Base-by-base conservation (phyloP, 1,140 invertebrate genomes). In the Diabrotica undecimpunctata region DNA sequence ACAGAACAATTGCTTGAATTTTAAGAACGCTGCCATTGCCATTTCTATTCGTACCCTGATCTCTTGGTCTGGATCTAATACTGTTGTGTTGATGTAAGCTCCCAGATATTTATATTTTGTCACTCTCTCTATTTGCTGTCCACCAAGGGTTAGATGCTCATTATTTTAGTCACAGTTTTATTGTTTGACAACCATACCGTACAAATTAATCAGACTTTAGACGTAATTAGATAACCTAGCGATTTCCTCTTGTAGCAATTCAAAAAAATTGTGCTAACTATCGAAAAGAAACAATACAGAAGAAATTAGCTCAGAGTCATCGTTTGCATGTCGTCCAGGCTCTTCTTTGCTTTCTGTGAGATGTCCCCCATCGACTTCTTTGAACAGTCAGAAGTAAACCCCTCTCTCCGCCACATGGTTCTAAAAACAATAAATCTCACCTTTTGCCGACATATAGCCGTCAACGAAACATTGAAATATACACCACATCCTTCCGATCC, bases 361-460 rank as follows among this genome's bases (percentile, higher is more conserved):
- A 91, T 81, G 74, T 92, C 92, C 75, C 93, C 91, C 87, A 94
- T 90, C 36, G 90, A 89, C 77, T 87, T 88, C 68, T 86, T 83
- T 11, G 97, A 99, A 84, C 87, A 89, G 72, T 97, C 95, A 38
- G 88, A 91, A 75, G 95, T 99, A 8, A 91, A 99, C 80, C 93
- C 95, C 12, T 81, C 79, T 38, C 82, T 85, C 46, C 87, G 89
- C 78, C 83, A 87, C 66, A 97, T 99, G 94, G 89, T 88, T 9
- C 78, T 98, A 8, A 91, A 90, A 78, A 97, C 96, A 14, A 92
- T 89, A 83, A 99, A 99, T 82, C 88, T 98, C 57, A 96, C 94
- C 72, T 95, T 97, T 76, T 91, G 92, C 73, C 90, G 88, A 65
- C 92, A 94, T 73, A 89, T 98, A 52, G 92, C 92, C 66, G 93